A percentile compares a stretch with the other conserved stretches of the same genome.
Evolutionary conservation across 2,888 invertebrate species (phyloP).

Genomic region (Frankliniella intonsa): DNA sequence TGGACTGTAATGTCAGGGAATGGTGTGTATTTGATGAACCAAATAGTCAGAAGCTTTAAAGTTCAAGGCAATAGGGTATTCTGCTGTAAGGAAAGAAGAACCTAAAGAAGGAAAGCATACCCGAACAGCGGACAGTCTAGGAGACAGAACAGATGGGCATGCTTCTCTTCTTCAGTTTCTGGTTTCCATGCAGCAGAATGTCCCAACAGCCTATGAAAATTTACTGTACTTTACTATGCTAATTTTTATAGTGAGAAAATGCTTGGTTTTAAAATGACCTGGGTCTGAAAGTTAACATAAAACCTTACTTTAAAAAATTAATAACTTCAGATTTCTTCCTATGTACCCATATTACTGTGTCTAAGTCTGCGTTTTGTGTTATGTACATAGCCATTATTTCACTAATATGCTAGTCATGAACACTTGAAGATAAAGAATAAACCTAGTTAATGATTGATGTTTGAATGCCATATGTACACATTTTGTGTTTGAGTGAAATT

Average conservation of each 20-base stretch:
- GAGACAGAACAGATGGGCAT: too few relatives aligned
- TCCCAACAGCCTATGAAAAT: too few relatives aligned
- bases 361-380: not conserved
- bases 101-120: too few relatives aligned
- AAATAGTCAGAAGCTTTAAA: not conserved
- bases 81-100: not conserved
- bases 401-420: constrained; percentile 23
- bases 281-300: not conserved
- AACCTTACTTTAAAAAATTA: not conserved
- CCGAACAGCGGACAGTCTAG: too few relatives aligned
- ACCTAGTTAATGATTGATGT: not conserved
- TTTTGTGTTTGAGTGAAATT: not conserved
- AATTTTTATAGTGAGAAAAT: too few relatives aligned
- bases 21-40: not conserved
- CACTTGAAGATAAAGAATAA: not conserved
- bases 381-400: constrained; percentile 6
- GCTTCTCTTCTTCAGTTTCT: too few relatives aligned
- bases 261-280: not conserved
- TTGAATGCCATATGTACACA: not conserved
- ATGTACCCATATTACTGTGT: not conserved
- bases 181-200: too few relatives aligned
- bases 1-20: not conserved
- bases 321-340: not conserved
- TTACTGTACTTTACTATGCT: too few relatives aligned
- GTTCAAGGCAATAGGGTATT: not conserved